A percentile compares a stretch with the other conserved stretches of the same genome.
Conservation (phyloP, 1,140 invertebrate genomes). For the Bombus superbus region DNA sequence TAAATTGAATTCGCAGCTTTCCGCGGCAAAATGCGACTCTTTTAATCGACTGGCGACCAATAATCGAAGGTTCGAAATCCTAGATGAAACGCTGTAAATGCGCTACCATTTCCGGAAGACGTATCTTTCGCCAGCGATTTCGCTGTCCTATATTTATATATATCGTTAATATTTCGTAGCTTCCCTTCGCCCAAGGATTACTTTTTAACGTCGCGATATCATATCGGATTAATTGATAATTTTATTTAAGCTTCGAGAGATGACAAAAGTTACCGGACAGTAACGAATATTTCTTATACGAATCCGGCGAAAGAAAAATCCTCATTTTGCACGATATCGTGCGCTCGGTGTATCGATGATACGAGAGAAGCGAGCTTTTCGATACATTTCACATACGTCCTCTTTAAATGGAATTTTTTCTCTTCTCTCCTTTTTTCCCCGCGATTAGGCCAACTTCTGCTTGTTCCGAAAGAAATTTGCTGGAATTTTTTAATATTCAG, state of each 20-base stretch:
- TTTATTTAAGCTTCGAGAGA: too few species aligned
- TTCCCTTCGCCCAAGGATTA: background rate
- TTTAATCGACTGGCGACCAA: background rate
- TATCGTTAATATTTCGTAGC: background rate
- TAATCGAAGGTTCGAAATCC: background rate
- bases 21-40: too few species aligned
- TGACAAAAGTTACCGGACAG: too few species aligned
- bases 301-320: background rate
- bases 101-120: too few species aligned
- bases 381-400: too few species aligned
- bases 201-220: background rate
- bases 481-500: background rate
- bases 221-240: background rate
- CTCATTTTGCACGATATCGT: background rate
- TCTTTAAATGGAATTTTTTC: background rate
- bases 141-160: too few species aligned
- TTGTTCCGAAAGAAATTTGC: background rate
- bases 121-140: too few species aligned
- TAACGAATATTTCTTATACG: background rate
- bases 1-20: background rate
- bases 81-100: background rate
- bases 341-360: background rate
- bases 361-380: background rate
- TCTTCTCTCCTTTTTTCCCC: too few species aligned
- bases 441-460: background rate